phyloP scores from a whole-genome alignment of 2,888 invertebrate species.

The Gymnoscelis rufifasciata region DNA sequence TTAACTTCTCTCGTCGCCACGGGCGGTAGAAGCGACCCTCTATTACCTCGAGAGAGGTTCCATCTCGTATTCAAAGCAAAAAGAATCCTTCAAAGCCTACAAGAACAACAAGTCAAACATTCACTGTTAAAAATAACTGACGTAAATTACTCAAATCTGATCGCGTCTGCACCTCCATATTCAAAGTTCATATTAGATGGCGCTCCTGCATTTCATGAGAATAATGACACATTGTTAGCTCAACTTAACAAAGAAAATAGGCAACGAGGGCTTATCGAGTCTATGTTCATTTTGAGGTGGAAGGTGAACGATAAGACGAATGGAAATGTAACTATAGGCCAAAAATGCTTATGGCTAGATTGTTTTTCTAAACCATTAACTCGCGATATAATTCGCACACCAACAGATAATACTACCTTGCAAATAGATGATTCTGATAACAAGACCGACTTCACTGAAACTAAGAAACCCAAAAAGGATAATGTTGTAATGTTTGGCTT shows the following conservation, averaged over 20 bases:
- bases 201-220: constrained; percentile 46
- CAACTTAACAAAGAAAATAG: constrained; percentile 22
- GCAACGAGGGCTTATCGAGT: constrained; percentile 56
- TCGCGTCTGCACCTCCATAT: constrained; percentile 46
- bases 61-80: constrained; percentile 61
- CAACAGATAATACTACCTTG: constrained; percentile 52
- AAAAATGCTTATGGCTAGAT: constrained; percentile 83
- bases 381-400: constrained; percentile 44
- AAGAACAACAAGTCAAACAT: constrained; percentile 49
- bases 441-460: constrained; percentile 40
- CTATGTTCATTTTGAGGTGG: constrained; percentile 76
- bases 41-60: constrained; percentile 58
- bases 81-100: constrained; percentile 41
- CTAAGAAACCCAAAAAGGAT: constrained; percentile 58
- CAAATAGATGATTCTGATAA: constrained; percentile 57
- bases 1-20: constrained; percentile 63
- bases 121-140: constrained; percentile 54
- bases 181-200: constrained; percentile 56
- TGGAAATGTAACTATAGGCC: constrained; percentile 81
- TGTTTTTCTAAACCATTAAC: constrained; percentile 77
- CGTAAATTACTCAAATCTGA: constrained; percentile 35
- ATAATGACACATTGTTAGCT: constrained; percentile 33
- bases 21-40: constrained; percentile 41
- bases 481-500: constrained; percentile 79
- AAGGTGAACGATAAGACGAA: constrained; percentile 77